These are phyloP conservation scores for Protodeltote pygarga DNA, from an alignment of 2,888 invertebrate genomes.

Conservation along the genomic window DNA sequence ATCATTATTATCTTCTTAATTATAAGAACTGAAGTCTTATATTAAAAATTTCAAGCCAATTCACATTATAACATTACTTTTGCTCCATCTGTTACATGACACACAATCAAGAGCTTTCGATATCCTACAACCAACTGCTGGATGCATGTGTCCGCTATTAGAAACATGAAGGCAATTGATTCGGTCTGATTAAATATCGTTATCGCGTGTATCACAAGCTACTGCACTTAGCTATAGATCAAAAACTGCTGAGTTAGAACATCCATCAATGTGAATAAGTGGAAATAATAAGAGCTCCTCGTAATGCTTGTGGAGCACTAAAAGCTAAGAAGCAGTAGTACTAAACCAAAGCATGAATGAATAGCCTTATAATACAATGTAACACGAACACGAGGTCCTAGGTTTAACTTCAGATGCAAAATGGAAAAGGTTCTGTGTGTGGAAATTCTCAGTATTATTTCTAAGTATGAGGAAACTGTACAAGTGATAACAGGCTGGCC, in stretches of 20 bases:
- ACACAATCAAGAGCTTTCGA: constrained; percentile 19
- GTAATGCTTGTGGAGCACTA: constrained; percentile 46
- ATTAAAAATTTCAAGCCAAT: too few species aligned
- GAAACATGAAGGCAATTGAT: constrained; percentile 52
- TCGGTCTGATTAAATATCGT: constrained; percentile 53
- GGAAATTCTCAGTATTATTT: too few species aligned
- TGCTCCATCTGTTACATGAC: constrained; percentile 20
- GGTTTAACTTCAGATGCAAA: too few species aligned
- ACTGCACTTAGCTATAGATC: constrained; percentile 76
- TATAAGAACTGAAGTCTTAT: too few species aligned
- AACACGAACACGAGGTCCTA: too few species aligned
- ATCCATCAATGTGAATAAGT: constrained; percentile 78
- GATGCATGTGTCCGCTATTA: constrained; percentile 37
- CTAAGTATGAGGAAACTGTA: too few species aligned
- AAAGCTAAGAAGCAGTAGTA: constrained; percentile 36
- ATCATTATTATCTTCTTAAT: not conserved
- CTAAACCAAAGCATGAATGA: not conserved
- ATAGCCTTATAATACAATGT: too few species aligned
- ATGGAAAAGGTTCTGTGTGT: too few species aligned
- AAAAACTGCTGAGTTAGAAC: constrained; percentile 82
- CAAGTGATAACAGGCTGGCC: too few species aligned
- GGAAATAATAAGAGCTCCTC: constrained; percentile 60
- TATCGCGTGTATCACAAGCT: constrained; percentile 68
- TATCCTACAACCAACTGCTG: constrained; percentile 31
- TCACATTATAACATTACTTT: too few species aligned